A percentile compares a stretch with the other conserved stretches of the same genome.
Evolutionary conservation across 2,888 invertebrate species (phyloP).

Genomic region (Heliconius aoede): DNA sequence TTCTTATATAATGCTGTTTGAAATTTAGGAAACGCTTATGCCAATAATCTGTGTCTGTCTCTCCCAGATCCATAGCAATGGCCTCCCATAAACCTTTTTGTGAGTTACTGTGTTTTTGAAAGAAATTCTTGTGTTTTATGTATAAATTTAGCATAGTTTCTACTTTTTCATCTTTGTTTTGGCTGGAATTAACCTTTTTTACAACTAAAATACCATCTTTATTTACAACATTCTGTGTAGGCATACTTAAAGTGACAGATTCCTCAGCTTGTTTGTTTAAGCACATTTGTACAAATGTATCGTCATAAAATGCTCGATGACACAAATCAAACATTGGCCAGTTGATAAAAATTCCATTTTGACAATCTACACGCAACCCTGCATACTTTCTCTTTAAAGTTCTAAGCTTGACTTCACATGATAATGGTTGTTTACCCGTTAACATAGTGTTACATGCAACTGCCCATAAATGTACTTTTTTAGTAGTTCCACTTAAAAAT

Average conservation of each 20-base stretch:
- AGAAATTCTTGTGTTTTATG: constrained; percentile 64
- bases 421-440: constrained; percentile 58
- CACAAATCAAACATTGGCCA: constrained; percentile 68
- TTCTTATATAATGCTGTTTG: constrained; percentile 72
- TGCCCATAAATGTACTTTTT: constrained; percentile 69
- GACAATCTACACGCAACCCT: constrained; percentile 56
- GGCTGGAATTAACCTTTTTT: constrained; percentile 55
- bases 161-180: constrained; percentile 60
- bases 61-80: constrained; percentile 69
- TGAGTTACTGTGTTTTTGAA: constrained; percentile 58
- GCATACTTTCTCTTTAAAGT: constrained; percentile 63
- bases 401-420: constrained; percentile 65
- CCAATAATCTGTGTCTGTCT: constrained; percentile 71
- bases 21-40: constrained; percentile 73
- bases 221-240: constrained; percentile 41
- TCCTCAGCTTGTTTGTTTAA: constrained; percentile 42
- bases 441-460: constrained; percentile 76
- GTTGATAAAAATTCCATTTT: constrained; percentile 56
- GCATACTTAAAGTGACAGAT: constrained; percentile 37
- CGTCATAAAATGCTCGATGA: constrained; percentile 71
- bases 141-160: constrained; percentile 68
- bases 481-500: constrained; percentile 62
- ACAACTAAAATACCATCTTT: constrained; percentile 56
- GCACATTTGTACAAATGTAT: constrained; percentile 49
- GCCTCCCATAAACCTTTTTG: constrained; percentile 70